Conservation (phyloP, 2,113 vertebrate genomes). For the Galemys pyrenaicus region DNA sequence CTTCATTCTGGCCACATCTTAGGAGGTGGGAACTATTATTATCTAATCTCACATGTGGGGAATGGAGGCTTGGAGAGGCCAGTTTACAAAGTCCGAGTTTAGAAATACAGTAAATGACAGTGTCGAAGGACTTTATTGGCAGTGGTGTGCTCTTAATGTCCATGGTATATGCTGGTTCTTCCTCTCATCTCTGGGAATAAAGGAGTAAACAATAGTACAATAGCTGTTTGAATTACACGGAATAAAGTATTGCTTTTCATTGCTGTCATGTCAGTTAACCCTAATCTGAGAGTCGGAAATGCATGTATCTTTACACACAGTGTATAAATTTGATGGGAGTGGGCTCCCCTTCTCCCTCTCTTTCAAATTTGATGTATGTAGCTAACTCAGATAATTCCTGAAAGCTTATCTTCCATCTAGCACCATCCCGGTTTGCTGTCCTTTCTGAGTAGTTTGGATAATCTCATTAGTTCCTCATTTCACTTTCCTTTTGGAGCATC, state of each 20-base stretch:
- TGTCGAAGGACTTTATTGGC: background rate
- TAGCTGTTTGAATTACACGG: background rate
- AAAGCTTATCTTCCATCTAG: background rate
- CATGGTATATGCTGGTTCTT: background rate
- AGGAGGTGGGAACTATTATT: background rate
- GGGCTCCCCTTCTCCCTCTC: background rate
- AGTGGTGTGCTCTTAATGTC: background rate
- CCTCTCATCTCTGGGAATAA: background rate
- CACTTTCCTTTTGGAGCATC: background rate
- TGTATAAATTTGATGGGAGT: background rate
- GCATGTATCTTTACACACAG: background rate
- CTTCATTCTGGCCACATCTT: background rate
- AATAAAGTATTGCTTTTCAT: background rate
- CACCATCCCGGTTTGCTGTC: background rate
- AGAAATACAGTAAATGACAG: background rate
- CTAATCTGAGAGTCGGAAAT: constrained; percentile 3
- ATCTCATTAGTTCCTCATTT: background rate
- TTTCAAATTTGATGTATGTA: background rate
- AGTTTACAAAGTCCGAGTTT: background rate
- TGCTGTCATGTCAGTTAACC: background rate
- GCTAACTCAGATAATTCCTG: background rate
- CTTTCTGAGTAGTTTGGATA: background rate
- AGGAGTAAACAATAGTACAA: background rate
- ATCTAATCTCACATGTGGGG: background rate
- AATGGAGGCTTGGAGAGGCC: background rate